Evolutionary conservation across 1,140 invertebrate genomes (phyloP).

Genomic region (Euura saliciscinereae): DNA sequence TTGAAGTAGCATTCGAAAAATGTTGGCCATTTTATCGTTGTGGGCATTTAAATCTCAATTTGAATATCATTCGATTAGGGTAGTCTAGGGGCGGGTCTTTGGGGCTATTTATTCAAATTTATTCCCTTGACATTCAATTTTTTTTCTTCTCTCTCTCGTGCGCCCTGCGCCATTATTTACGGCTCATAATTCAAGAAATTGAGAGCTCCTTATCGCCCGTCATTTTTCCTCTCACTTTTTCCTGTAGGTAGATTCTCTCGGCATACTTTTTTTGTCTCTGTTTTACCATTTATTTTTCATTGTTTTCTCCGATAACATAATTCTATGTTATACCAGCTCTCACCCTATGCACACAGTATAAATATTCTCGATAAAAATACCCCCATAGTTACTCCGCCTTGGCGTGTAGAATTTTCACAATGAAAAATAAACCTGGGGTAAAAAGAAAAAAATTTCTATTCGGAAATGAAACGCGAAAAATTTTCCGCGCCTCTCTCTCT

Average conservation of each 20-base stretch:
- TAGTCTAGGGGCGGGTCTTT: not conserved
- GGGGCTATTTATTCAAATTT: constrained; percentile 9
- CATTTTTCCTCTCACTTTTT: not conserved
- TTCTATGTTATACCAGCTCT: too few relatives aligned
- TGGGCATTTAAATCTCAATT: constrained; percentile 44
- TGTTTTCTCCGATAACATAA: too few relatives aligned
- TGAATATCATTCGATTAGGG: constrained; percentile 52
- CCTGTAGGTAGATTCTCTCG: not conserved
- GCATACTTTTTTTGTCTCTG: not conserved
- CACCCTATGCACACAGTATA: too few relatives aligned
- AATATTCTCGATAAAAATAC: too few relatives aligned
- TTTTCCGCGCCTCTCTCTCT: too few relatives aligned
- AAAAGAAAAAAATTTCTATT: too few relatives aligned
- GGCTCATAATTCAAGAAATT: constrained; percentile 5
- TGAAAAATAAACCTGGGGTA: too few relatives aligned
- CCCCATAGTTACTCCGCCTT: too few relatives aligned
- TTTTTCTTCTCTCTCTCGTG: constrained; percentile 10
- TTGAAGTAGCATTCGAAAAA: constrained; percentile 50
- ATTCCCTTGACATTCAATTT: constrained; percentile 18
- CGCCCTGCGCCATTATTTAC: constrained; percentile 23
- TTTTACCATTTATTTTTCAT: too few relatives aligned
- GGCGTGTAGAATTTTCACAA: too few relatives aligned
- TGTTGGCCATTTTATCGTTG: constrained; percentile 50
- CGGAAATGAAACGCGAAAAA: too few relatives aligned
- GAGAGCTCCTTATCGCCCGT: constrained; percentile 7